Evolutionary conservation across 1,140 invertebrate species (phyloP), one percentile per base, ranked within the genome.

Genomic region (Calephelis nemesis): DNA sequence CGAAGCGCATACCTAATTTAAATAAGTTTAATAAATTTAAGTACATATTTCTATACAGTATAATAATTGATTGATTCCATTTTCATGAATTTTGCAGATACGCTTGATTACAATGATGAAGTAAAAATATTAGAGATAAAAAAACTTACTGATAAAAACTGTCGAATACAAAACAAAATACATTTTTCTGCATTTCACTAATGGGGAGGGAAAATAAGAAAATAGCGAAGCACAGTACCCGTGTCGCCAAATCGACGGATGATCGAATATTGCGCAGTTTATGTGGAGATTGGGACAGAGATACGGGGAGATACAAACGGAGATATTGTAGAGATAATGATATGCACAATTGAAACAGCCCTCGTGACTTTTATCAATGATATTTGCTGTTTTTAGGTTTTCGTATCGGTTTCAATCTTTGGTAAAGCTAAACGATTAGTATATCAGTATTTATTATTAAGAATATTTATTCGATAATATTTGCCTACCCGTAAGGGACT

Each of bases 111-210:
- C 42, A 45, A 8, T 10, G 10, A 19, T 54, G 15, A 7, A 15
- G 7, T 13, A 52, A 13, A 8, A 15, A 52, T 10, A 54, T 19
- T 19, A 54, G 1, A 54, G 10, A 6, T 9, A 54, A 54, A 54
- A 13, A 54, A 30, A 58, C 52, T 58, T 58, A 58, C 52, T 58
- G 19, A 58, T 19, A 10, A 19, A 58, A 10, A 58, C 52, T 30
- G 52, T 58, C 19, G 52, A 58, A 30, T 58, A 58, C 52, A 58
- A 58, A 39, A 12, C 11, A 39, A 58, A 39, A 58, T 58, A 58
- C 52, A 58, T 58, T 58, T 58, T 58, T 58, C 52, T 58, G 52
- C 52, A 58, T 58, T 58, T 58, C 52, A 10, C 52, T 7, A 39
- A 58, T 30, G 19, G 19, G 42, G 8, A 30, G 13, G 19, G 52